Evolutionary conservation across 2,888 invertebrate species (phyloP).

Genomic region (Tachystola acroxantha): DNA sequence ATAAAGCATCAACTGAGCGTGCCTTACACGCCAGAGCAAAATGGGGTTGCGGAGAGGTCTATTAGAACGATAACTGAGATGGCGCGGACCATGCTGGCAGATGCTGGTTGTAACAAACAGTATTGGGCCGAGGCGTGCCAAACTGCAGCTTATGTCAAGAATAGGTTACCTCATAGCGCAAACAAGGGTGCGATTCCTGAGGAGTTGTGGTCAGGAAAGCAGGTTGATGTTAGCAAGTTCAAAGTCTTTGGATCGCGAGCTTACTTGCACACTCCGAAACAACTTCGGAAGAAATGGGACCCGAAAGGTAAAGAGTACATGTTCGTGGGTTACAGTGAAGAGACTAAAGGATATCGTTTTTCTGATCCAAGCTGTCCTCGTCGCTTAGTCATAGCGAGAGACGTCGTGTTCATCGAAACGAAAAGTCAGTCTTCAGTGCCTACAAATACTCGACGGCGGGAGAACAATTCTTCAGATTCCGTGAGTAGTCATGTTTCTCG

Average conservation of each 20-base stretch:
- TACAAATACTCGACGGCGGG: no score
- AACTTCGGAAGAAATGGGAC: slow-evolving; percentile 12
- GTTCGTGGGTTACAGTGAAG: slow-evolving; percentile 12
- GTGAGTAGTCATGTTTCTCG: no score
- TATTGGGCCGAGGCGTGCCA: slow-evolving; percentile 6
- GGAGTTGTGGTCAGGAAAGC: slow-evolving; percentile 14
- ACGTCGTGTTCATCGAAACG: slow-evolving; percentile 16
- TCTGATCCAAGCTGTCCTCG: slow-evolving; percentile 12
- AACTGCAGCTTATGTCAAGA: slow-evolving; percentile 12
- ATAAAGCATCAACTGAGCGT: slow-evolving; percentile 8
- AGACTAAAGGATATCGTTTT: slow-evolving; percentile 15
- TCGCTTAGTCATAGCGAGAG: slow-evolving; percentile 14
- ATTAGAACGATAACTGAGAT: slow-evolving; percentile 12
- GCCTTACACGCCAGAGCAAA: slow-evolving; percentile 11
- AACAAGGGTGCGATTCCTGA: slow-evolving; percentile 14
- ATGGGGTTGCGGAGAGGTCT: slow-evolving; percentile 8
- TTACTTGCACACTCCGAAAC: slow-evolving; percentile 14
- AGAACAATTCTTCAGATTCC: no score
- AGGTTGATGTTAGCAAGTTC: slow-evolving; percentile 10
- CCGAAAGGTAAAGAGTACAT: slow-evolving; percentile 12
- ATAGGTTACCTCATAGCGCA: slow-evolving; percentile 9
- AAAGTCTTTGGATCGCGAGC: slow-evolving; percentile 13
- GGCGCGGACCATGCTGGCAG: slow-evolving; percentile 10
- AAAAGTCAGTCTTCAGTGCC: no score
- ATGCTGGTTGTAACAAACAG: slow-evolving; percentile 10